Evolutionary conservation across 2,888 invertebrate species (phyloP), one percentile per base, ranked within the genome.

Genomic region (Dicyrtoma fusca): DNA sequence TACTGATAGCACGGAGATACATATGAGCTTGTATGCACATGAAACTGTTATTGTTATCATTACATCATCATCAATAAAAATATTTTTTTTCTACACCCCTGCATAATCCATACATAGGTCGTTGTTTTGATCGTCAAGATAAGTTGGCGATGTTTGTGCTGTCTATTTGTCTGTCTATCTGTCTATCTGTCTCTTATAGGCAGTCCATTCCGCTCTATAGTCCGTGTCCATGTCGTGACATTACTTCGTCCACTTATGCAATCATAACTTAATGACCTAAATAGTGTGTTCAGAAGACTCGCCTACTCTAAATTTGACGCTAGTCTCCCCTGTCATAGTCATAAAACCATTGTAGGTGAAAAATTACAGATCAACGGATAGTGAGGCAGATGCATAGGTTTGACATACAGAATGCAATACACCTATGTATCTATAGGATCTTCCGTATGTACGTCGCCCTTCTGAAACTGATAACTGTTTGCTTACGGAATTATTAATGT

Each of bases 231-330:
- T 25, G 5, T 25, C 57, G 25, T 57, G 57, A 25, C 25, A 57
- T 21, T 57, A 57, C 2, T 14, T 25, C 25, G 57, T 57, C 57
- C 57, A 25, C 26, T 57, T 57, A 57, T 25, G 57, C 57, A 57
- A 57, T 57, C 57, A 57, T 57, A 57, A 57, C 26, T 57, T 57
- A 57, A 57, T 26, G 57, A 57, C 26, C 26, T 25, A 13, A 57
- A 57, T 25, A 25, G 23, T 25, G 25, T 25, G 57, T 25, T 34
- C 4, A 34, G 34, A 8, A 34, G 34, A 34, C 34, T 34, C 57
- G 11, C 57, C 6, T 53, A 53, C 19, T 17, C 21, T 10, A 14
- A 57, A 26, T 34, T 34, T 34, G 34, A 34, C 57, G 6, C 21
- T 57, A 19, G 11, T 1, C 23, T 57, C 10, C 26, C 8, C 14